phyloP scores from a whole-genome alignment of 2,888 invertebrate genomes.

The Molorchus minor region DNA sequence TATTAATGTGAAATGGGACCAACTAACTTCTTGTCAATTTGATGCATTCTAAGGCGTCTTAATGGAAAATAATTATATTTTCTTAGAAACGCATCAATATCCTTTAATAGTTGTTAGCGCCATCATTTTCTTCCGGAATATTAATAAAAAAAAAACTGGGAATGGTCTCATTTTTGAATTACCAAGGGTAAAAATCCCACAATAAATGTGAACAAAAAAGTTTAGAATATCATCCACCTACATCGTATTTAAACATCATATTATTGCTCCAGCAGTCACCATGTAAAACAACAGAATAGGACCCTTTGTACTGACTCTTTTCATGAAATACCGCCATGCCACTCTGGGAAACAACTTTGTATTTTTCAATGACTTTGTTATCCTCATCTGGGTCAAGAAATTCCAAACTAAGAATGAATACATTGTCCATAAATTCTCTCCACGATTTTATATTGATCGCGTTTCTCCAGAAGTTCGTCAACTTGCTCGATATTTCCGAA shows the following conservation, averaged over 20 bases:
- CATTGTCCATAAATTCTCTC: not conserved
- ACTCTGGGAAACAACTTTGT: not conserved
- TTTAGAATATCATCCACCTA: constrained; percentile 37
- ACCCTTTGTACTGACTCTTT: constrained; percentile 8
- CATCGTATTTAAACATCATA: constrained; percentile 51
- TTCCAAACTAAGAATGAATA: not conserved
- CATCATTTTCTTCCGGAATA: no score
- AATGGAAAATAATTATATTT: no score
- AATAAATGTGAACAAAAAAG: not conserved
- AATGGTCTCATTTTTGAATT: no score
- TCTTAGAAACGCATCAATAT: no score
- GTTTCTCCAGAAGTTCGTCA: constrained; percentile 3
- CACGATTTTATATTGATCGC: not conserved
- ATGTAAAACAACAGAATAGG: no score
- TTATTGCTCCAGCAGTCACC: constrained; percentile 52
- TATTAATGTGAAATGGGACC: no score
- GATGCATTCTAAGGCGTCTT: no score
- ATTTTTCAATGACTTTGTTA: constrained; percentile 3
- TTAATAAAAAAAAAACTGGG: no score
- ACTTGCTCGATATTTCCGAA: constrained; percentile 1
- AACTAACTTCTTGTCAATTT: no score
- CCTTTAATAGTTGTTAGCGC: no score
- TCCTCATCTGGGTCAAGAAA: no score
- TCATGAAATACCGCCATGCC: not conserved
- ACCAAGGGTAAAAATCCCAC: no score